These are phyloP conservation scores for Catocala sponsa DNA, from an alignment of 2,888 invertebrate genomes.

Conservation along the genomic window DNA sequence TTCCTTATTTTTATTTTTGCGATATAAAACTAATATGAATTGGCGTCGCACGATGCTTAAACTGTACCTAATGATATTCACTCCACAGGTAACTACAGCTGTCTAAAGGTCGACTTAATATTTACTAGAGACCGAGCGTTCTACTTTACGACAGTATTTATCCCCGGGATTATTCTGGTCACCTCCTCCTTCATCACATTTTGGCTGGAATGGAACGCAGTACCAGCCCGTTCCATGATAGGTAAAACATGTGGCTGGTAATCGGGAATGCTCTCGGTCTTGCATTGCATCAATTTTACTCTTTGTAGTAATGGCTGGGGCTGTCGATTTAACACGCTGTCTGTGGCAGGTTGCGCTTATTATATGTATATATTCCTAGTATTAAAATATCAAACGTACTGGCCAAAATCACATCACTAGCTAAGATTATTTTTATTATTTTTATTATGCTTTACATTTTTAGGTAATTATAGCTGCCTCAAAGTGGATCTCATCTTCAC, in stretches of 20 bases:
- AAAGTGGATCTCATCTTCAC: slow-evolving; percentile 98
- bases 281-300: slow-evolving; percentile 72
- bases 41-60: slow-evolving; percentile 56
- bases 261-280: slow-evolving; percentile 76
- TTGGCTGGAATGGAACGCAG: slow-evolving; percentile 97
- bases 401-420: slow-evolving; percentile 56
- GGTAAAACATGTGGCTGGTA: slow-evolving; percentile 88
- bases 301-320: slow-evolving; percentile 79
- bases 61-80: slow-evolving; percentile 75
- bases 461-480: slow-evolving; percentile 98
- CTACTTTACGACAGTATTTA: slow-evolving; percentile 97
- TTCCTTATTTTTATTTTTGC: slow-evolving; percentile 58
- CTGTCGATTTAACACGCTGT: slow-evolving; percentile 81
- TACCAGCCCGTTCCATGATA: slow-evolving; percentile 96
- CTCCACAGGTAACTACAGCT: slow-evolving; percentile 95
- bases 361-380: slow-evolving; percentile 33
- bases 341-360: slow-evolving; percentile 75
- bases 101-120: slow-evolving; percentile 94
- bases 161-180: slow-evolving; percentile 96
- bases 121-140: slow-evolving; percentile 96
- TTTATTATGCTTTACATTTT: slow-evolving; percentile 83
- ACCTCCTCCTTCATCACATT: slow-evolving; percentile 96
- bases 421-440: slow-evolving; percentile 61
- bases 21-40: slow-evolving; percentile 46
- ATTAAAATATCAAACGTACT: slow-evolving; percentile 34